A percentile compares a stretch with the other conserved stretches of the same genome.
Conservation (phyloP, 2,113 vertebrate species). For the Astatotilapia flaviijosephi region DNA sequence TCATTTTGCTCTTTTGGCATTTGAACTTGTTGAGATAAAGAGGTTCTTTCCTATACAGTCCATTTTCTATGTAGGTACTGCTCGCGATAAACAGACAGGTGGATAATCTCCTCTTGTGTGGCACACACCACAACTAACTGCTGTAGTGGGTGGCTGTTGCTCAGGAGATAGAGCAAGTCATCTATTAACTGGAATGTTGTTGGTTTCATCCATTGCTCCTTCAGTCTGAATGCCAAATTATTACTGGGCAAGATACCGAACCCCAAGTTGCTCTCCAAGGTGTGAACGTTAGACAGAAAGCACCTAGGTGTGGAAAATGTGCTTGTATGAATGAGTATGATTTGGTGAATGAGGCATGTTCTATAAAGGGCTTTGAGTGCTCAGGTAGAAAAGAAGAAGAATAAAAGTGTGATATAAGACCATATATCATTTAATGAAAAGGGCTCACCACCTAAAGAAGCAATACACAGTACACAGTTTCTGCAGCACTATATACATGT, state of each 20-base stretch:
- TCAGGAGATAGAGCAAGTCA: background rate
- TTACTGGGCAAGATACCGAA: background rate
- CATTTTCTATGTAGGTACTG: background rate
- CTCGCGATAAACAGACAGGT: background rate
- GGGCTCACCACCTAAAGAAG: background rate
- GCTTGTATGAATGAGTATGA: background rate
- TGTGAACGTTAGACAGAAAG: background rate
- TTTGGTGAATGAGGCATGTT: background rate
- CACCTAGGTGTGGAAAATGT: background rate
- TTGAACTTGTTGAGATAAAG: background rate
- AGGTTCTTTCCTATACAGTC: background rate
- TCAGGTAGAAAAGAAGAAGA: background rate
- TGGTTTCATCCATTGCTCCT: background rate
- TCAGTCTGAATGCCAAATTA: background rate
- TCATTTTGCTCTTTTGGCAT: background rate
- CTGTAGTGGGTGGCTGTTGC: background rate
- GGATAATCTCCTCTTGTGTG: background rate
- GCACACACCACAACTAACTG: background rate
- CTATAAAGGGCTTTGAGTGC: background rate
- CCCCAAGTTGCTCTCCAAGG: background rate
- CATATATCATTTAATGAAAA: background rate
- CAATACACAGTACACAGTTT: background rate
- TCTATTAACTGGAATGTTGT: rapidly evolving
- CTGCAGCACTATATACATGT: background rate
- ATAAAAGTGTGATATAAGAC: background rate